phyloP scores from a whole-genome alignment of 2,888 invertebrate species.

The Lithodes maja region DNA sequence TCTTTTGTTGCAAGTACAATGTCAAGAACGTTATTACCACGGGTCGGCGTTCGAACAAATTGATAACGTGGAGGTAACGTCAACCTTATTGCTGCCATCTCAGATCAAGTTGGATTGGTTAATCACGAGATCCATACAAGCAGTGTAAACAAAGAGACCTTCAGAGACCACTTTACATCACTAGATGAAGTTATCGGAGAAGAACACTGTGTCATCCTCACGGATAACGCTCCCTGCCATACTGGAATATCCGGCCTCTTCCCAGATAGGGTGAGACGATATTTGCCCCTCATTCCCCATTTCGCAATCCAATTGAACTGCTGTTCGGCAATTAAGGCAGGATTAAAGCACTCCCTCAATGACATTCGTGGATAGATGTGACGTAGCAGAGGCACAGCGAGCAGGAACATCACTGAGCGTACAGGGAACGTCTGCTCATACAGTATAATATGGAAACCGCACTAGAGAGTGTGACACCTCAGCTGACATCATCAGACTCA shows the following conservation, averaged over 20 bases:
- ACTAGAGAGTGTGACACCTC: not conserved
- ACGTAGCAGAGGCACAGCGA: not conserved
- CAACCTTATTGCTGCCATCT: too few species aligned
- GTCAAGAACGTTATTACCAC: too few species aligned
- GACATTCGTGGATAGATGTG: not conserved
- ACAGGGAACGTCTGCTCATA: not conserved
- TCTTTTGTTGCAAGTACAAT: too few species aligned
- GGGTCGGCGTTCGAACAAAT: too few species aligned
- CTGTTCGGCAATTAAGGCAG: not conserved
- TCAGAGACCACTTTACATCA: too few species aligned
- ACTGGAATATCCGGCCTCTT: not conserved
- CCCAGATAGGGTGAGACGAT: not conserved
- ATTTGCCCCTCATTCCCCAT: not conserved
- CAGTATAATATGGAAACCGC: not conserved
- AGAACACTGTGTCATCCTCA: not conserved
- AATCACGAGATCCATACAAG: too few species aligned
- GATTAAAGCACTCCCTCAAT: not conserved
- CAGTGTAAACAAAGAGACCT: too few species aligned
- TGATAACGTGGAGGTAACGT: too few species aligned
- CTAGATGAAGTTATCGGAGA: not conserved
- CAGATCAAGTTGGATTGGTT: too few species aligned
- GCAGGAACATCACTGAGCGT: not conserved
- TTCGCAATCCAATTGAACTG: not conserved
- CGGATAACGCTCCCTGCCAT: not conserved
- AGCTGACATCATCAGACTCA: not conserved